Percentiles rank a stretch among this genome's conserved stretches.
phyloP scores from a whole-genome alignment of 2,113 vertebrate species.

The Macroglossus sobrinus region DNA sequence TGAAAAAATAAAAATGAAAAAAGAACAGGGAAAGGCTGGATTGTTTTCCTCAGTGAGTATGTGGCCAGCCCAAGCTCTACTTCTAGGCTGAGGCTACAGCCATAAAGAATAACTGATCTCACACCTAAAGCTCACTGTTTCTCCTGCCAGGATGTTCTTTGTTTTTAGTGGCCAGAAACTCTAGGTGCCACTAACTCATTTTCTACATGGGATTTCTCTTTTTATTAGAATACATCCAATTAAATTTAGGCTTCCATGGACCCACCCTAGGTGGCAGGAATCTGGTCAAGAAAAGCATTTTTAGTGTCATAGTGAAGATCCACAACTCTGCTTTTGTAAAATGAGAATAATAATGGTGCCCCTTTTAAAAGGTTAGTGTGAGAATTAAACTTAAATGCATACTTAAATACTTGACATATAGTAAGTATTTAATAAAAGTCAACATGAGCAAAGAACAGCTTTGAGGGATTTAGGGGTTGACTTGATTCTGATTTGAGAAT shows the following conservation, averaged over 20 bases:
- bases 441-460: not conserved
- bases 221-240: not conserved
- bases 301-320: not conserved
- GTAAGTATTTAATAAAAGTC: not conserved
- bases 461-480: not conserved
- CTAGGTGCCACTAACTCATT: not conserved
- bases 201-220: not conserved
- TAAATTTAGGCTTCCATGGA: not conserved
- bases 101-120: accelerated
- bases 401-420: not conserved
- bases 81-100: no score
- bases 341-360: not conserved
- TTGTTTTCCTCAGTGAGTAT: not conserved
- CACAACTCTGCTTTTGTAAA: not conserved
- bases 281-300: not conserved
- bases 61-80: not conserved
- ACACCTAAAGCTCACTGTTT: not conserved
- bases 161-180: not conserved
- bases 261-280: not conserved
- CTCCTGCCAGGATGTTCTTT: not conserved
- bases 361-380: not conserved
- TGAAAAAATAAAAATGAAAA: not conserved
- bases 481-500: not conserved
- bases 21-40: not conserved
- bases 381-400: not conserved